phyloP scores from a whole-genome alignment of 2,888 invertebrate genomes.

The Drosophila greeni region DNA sequence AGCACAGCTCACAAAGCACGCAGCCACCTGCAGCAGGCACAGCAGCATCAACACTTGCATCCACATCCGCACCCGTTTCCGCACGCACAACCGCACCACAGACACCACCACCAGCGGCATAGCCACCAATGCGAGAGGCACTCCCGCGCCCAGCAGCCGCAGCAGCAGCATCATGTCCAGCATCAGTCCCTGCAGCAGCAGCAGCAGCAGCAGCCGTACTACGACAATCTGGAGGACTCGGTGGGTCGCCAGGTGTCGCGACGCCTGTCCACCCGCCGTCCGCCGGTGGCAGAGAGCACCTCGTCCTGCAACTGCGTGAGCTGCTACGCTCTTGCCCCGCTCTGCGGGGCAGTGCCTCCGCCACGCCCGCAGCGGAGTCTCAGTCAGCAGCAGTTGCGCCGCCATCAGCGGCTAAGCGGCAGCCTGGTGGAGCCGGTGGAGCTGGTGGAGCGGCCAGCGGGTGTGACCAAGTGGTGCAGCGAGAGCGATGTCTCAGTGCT shows the following conservation, averaged over 20 bases:
- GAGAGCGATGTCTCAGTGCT: conserved; percentile 77
- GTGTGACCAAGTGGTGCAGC: conserved; percentile 77
- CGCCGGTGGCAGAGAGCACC: conserved; percentile 34
- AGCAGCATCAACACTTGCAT: conserved; percentile 44
- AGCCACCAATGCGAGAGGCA: conserved; percentile 45
- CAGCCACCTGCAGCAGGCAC: conserved; percentile 54
- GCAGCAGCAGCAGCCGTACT: conserved; percentile 53
- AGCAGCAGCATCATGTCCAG: conserved; percentile 10
- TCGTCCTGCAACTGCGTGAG: conserved; percentile 75
- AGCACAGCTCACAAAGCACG: conserved; percentile 60
- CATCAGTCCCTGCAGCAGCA: conserved; percentile 12
- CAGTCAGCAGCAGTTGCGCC: conserved; percentile 76
- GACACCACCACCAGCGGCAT: conserved; percentile 40
- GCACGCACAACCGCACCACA: conserved; percentile 46
- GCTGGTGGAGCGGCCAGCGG: conserved; percentile 10
- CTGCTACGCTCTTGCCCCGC: conserved; percentile 76
- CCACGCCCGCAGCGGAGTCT: conserved; percentile 73
- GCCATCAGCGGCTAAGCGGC: conserved; percentile 74
- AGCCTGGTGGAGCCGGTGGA: conserved; percentile 52
- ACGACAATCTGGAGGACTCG: conserved; percentile 60
- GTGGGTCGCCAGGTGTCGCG: conserved; percentile 56
- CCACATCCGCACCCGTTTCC: conserved; percentile 30
- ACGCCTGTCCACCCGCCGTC: conserved; percentile 56
- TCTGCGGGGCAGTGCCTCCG: conserved; percentile 71
- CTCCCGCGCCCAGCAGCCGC: conserved; percentile 16